Evolutionary conservation across 1,140 invertebrate genomes (phyloP), one percentile per base, ranked within the genome.

Genomic region (Metopolophium dirhodum): DNA sequence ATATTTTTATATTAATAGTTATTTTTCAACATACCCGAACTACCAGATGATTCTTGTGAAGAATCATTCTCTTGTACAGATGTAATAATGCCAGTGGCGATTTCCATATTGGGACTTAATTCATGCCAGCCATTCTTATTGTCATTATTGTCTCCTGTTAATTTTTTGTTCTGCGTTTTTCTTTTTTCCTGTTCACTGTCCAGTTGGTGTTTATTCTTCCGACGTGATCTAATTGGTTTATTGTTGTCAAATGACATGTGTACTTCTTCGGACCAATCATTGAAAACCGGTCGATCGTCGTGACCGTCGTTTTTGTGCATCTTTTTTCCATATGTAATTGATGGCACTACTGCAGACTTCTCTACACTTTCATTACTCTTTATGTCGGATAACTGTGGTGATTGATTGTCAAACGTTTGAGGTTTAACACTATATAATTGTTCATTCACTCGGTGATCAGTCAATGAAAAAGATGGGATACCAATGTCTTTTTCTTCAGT

Each of bases 61-160:
- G 91, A 86, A 93, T 86, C 91, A 14, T 93, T 49, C 7, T 93
- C 82, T 45, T 85, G 68, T 14, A 93, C 91, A 3, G 91, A 54
- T n/a, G 91, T 54, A 20, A n/a, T 85, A 26, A 47, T 57, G 4
- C 91, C 91, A 0, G 91, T 93, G 11, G 91, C 91, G 2, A 93
- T 93, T n/a, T 93, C 91, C 77, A 93, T 85, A 9, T 93, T 93
- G 0, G 91, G 91, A 57, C 82, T 86, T 18, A 93, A 35, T 86
- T 93, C 91, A 11, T 93, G 91, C 91, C 91, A 93, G 2, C 91
- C 91, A 35, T 86, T 82, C 26, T 93, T 93, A 20, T n/a, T 83
- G 3, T 86, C 49, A 14, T n/a, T 54, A 30, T 9, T 41, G 20
- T 22, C 26, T 35, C 22, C 57, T 0, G 82, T n/a, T 37, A 86